These are phyloP conservation scores for Drosophila rufa DNA, from an alignment of 1,140 invertebrate genomes.

Conservation along the genomic window DNA sequence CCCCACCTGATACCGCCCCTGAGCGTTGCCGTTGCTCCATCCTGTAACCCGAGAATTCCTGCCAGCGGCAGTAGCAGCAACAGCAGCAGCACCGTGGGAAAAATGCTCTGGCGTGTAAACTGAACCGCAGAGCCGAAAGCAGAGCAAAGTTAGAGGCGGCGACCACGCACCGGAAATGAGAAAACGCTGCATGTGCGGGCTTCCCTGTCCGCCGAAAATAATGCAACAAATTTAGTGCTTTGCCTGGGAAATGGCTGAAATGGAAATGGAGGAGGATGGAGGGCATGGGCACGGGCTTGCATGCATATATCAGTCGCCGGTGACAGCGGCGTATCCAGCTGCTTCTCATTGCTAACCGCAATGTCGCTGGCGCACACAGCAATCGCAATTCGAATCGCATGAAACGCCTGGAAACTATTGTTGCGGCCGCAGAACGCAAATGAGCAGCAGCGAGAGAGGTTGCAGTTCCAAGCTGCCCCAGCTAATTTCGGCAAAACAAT, in stretches of 20 bases:
- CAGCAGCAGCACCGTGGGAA: slow-evolving; percentile 25
- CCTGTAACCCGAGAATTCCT: slow-evolving; percentile 3
- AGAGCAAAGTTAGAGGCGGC: slow-evolving; percentile 19
- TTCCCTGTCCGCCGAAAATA: slow-evolving; percentile 51
- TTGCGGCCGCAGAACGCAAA: slow-evolving; percentile 21
- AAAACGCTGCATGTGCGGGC: slow-evolving; percentile 54
- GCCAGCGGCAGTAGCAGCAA: neutral
- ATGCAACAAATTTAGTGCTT: slow-evolving; percentile 65
- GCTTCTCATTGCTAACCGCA: slow-evolving; percentile 44
- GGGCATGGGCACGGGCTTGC: neutral
- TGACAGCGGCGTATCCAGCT: slow-evolving; percentile 31
- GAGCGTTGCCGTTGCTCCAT: neutral
- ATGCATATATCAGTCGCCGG: slow-evolving; percentile 39
- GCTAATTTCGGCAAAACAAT: slow-evolving; percentile 44
- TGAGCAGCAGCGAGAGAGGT: slow-evolving; percentile 1
- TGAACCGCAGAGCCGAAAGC: slow-evolving; percentile 61
- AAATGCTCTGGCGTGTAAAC: slow-evolving; percentile 66
- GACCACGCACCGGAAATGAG: slow-evolving; percentile 70
- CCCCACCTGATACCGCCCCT: neutral
- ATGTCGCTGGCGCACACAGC: slow-evolving; percentile 46
- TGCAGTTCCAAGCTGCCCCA: slow-evolving; percentile 6
- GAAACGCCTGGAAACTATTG: slow-evolving; percentile 7
- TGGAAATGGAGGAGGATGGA: slow-evolving; percentile 18
- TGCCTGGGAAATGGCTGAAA: slow-evolving; percentile 8
- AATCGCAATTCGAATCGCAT: slow-evolving; percentile 62